Base-by-base conservation (phyloP, 2,888 invertebrate genomes). In the Dione vanillae region DNA sequence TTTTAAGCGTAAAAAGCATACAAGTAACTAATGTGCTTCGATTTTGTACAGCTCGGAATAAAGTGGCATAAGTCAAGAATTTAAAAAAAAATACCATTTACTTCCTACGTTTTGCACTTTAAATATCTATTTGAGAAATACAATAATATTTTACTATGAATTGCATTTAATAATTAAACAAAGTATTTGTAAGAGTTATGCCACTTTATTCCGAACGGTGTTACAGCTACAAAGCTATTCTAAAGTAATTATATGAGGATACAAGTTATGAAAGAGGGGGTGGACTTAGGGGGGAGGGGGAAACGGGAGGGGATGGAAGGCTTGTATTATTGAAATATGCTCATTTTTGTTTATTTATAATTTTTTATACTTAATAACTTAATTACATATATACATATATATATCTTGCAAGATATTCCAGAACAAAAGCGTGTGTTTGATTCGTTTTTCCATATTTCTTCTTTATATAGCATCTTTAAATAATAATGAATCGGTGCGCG, bases 401-500 rank as follows among this genome's bases (percentile, higher is more conserved):
- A 45, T 45, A 45, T 45, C 6, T 45, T 45, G 5, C 27, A 27
- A 27, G 27, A 27, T 27, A 27, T 27, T 27, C 27, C 27, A 27
- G 27, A 27, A 27, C 27, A 27, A 3, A 27, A 27, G 27, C n/a
- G n/a, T n/a, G 27, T 27, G 27, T 27, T 27, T 27, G 5, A 27
- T 27, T 27, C 5, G n/a, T 27, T 27, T 27, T 27, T 27, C 27
- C 27, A 27, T 27, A 2, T 27, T 27, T 27, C 5, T 27, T 27
- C 27, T 27, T 5, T n/a, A n/a, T n/a, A n/a, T n/a, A n/a, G n/a
- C n/a, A n/a, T n/a, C n/a, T n/a, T n/a, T n/a, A n/a, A 49, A 19
- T 49, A 49, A 10, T 47, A 16, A 19, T 47, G 47, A n/a, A n/a
- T n/a, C 16, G 64, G 64, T 64, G 64, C 64, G 64, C 49, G 37